These are phyloP conservation scores for Aquatica leii DNA, from an alignment of 2,888 invertebrate species.

Conservation along the genomic window DNA sequence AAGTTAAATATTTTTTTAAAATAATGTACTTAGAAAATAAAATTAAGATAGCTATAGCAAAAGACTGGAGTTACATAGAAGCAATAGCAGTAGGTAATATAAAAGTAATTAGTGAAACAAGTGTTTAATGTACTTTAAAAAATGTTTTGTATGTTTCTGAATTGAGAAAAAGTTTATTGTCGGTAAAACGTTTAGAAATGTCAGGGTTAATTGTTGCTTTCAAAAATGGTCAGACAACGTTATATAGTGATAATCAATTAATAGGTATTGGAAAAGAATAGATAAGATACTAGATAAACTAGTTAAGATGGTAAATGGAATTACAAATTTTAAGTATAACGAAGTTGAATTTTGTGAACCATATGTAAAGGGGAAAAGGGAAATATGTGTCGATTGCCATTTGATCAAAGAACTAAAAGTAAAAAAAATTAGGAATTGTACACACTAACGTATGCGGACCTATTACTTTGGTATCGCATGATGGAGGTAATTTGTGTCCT, in stretches of 20 bases:
- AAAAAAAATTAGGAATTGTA: constrained; percentile 4
- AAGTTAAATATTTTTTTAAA: not conserved
- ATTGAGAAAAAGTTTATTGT: not conserved
- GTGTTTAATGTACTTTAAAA: not conserved
- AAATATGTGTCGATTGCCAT: not conserved
- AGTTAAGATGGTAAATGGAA: not conserved
- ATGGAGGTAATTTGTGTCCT: not conserved
- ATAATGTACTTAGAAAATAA: not conserved
- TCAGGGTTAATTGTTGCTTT: not conserved
- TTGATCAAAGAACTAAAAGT: not conserved
- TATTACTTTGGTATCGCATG: not conserved
- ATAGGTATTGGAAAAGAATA: not conserved
- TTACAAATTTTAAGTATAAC: not conserved
- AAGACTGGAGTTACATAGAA: not conserved
- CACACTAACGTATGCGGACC: not conserved
- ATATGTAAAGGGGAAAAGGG: not conserved
- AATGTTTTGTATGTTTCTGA: not conserved
- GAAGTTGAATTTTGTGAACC: not conserved
- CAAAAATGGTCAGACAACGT: not conserved
- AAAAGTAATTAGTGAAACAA: not conserved
- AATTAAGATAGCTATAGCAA: not conserved
- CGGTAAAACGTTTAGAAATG: no score
- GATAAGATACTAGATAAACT: not conserved
- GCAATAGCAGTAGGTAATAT: not conserved
- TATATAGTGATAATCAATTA: not conserved